Evolutionary conservation across 2,113 vertebrate genomes (phyloP).

Genomic region (Sylvietta virens): DNA sequence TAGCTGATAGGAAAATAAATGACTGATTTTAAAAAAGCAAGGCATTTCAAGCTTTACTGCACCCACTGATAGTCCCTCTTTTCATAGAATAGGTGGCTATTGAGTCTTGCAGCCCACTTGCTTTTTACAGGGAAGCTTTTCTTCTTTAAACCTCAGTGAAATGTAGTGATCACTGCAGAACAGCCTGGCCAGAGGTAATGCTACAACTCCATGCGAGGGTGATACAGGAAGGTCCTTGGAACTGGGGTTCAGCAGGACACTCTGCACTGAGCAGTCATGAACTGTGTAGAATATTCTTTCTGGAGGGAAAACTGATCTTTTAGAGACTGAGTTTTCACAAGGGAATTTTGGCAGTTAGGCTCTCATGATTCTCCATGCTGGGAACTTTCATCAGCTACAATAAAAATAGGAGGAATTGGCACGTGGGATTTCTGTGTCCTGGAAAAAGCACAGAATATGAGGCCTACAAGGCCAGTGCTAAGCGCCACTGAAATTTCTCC

Average conservation of each 20-base stretch:
- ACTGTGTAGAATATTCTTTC: background rate
- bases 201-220: background rate
- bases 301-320: background rate
- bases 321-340: background rate
- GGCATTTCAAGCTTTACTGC: background rate
- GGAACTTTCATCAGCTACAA: conserved; percentile 39
- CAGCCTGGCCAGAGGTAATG: background rate
- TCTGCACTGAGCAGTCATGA: background rate
- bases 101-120: background rate
- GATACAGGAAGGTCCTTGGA: background rate
- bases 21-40: background rate
- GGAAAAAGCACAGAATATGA: background rate
- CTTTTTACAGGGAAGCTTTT: background rate
- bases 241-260: background rate
- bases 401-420: conserved; percentile 33
- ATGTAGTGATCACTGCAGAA: background rate
- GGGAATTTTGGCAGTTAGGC: background rate
- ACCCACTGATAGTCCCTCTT: background rate
- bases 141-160: background rate
- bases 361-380: background rate
- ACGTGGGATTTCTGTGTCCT: background rate
- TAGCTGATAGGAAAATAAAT: background rate
- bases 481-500: background rate
- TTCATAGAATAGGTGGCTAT: background rate
- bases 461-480: background rate